phyloP scores from a whole-genome alignment of 2,888 invertebrate species.

The Punctoribates punctum region DNA sequence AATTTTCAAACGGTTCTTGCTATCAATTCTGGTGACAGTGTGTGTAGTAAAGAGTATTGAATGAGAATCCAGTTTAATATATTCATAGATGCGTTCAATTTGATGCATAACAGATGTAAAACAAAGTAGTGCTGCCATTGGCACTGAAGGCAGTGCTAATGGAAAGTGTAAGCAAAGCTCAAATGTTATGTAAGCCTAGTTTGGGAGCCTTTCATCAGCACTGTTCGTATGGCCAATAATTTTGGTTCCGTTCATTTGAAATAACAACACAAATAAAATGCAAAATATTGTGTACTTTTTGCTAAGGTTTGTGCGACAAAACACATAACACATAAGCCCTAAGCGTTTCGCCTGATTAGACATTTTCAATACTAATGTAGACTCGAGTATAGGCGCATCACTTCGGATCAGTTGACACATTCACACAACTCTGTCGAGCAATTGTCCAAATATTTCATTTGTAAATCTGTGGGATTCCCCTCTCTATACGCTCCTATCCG shows the following conservation, averaged over 20 bases:
- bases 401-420: constrained; percentile 35
- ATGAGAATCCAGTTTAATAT: constrained; percentile 31
- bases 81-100: constrained; percentile 39
- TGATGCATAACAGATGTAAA: constrained; percentile 36
- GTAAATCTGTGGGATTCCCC: constrained; percentile 27
- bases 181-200: neutral
- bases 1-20: constrained; percentile 13
- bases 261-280: constrained; percentile 34
- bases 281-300: constrained; percentile 35
- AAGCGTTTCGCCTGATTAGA: constrained; percentile 8
- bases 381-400: constrained; percentile 22
- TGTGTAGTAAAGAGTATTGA: neutral
- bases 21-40: constrained; percentile 32
- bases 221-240: constrained; percentile 7
- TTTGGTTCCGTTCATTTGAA: constrained; percentile 28
- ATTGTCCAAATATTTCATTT: constrained; percentile 25
- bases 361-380: neutral
- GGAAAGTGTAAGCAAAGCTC: constrained; percentile 35
- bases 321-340: constrained; percentile 14
- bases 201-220: neutral
- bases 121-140: constrained; percentile 29
- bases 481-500: constrained; percentile 18
- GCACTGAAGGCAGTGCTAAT: constrained; percentile 20
- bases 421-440: constrained; percentile 20
- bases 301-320: constrained; percentile 22